Percentiles rank a stretch among this genome's conserved stretches.
These are phyloP conservation scores for Eurypyga helias DNA, from an alignment of 2,113 vertebrate species.

Conservation along the genomic window DNA sequence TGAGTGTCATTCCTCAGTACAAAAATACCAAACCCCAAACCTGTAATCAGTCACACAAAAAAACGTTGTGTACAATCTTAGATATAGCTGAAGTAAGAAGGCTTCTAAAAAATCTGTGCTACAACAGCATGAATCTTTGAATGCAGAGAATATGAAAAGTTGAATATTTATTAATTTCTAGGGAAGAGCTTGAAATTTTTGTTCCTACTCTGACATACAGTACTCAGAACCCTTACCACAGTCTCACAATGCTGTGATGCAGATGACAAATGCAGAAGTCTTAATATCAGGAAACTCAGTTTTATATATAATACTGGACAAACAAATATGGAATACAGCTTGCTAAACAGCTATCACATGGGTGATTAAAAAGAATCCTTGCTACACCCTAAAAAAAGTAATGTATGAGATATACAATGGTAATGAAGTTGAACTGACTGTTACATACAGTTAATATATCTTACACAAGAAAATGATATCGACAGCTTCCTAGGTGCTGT, in stretches of 20 bases:
- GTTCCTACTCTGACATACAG: neutral
- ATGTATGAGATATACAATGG: neutral
- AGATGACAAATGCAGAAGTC: neutral
- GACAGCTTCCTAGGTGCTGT: neutral
- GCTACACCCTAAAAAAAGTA: neutral
- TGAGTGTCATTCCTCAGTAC: neutral
- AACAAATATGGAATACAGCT: neutral
- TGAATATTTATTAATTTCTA: neutral
- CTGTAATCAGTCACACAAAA: neutral
- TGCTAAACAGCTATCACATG: neutral
- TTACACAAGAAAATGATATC: neutral
- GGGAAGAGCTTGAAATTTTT: neutral
- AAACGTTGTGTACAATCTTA: fast-evolving
- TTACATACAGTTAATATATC: neutral
- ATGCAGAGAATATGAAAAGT: neutral
- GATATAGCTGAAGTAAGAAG: neutral
- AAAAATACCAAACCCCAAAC: neutral
- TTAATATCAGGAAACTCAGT: neutral
- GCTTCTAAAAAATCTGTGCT: neutral
- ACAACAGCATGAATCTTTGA: neutral
- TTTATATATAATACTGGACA: neutral
- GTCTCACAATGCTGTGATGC: neutral
- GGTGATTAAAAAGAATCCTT: neutral
- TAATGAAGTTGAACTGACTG: neutral
- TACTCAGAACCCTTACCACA: neutral